A percentile compares a stretch with the other conserved stretches of the same genome.
Evolutionary conservation across 2,888 invertebrate genomes (phyloP).

Genomic region (Drosophila prolongata): DNA sequence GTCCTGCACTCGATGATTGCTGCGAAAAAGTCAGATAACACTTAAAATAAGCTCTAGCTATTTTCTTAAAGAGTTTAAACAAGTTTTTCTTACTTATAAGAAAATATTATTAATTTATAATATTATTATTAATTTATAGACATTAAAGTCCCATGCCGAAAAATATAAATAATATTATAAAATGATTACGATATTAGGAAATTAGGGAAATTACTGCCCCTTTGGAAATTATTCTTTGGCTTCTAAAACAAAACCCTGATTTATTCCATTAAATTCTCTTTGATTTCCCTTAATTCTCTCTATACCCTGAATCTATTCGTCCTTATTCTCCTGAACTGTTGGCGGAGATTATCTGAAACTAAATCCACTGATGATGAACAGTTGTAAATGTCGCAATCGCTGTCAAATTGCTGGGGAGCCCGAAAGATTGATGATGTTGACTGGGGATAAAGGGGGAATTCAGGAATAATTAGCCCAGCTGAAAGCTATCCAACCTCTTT

Average conservation of each 20-base stretch:
- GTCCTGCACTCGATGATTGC: background rate
- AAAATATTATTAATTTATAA: too few relatives aligned
- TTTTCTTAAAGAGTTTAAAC: too few relatives aligned
- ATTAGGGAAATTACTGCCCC: too few relatives aligned
- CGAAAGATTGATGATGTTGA: slow-evolving; percentile 70
- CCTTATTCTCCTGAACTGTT: slow-evolving; percentile 4
- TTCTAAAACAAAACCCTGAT: background rate
- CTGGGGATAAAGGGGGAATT: slow-evolving; percentile 1
- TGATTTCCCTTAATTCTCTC: background rate
- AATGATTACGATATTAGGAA: too few relatives aligned
- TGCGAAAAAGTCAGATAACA: background rate
- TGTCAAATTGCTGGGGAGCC: slow-evolving; percentile 66
- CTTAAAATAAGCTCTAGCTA: background rate
- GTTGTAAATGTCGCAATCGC: slow-evolving; percentile 76
- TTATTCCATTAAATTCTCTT: background rate
- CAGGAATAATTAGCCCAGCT: slow-evolving; percentile 47
- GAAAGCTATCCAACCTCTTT: slow-evolving; percentile 16
- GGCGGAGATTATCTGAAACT: slow-evolving; percentile 39
- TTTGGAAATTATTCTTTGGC: background rate
- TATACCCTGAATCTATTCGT: slow-evolving; percentile 9
- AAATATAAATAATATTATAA: too few relatives aligned
- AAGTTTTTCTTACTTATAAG: too few relatives aligned
- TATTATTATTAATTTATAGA: too few relatives aligned
- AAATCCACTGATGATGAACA: slow-evolving; percentile 56
- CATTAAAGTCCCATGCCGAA: too few relatives aligned